Base-by-base conservation (phyloP, 2,888 invertebrate genomes). In the Rhyacophila evoluta region DNA sequence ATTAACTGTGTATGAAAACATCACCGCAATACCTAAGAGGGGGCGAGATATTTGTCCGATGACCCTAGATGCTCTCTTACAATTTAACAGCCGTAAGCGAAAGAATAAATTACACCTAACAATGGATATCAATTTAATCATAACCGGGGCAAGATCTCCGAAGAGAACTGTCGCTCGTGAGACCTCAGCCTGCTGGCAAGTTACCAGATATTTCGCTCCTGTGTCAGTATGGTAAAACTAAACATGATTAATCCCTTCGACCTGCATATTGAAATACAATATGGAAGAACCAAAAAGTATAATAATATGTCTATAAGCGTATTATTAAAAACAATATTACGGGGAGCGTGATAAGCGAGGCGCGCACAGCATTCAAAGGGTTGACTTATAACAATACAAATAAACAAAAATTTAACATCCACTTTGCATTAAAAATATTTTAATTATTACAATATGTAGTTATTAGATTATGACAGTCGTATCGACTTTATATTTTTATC, bases 271-370 rank as follows among this genome's bases (percentile, higher is more conserved):
- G 19, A 19, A 25, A 25, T 41, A 25, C 29, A 33, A 33, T 55
- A 25, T 12, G 55, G 55, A 55, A 55, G 55, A 19, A 25, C 55
- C 19, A 19, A 55, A 55, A 55, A 55, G 19, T 55, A 33, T 33
- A n/a, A n/a, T n/a, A n/a, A n/a, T n/a, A 55, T 19, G 55, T 55
- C 55, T 55, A 55, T 55, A 55, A 55, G 55, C 55, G 55, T 55
- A 6, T 55, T 55, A 55, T 55, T 19, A 55, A 55, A 33, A 55
- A 55, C 55, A 55, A 55, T 55, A 55, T n/a, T 11, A 38, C 55
- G 55, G 19, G 55, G 55, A 19, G 55, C 55, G 8, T 55, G 55
- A 55, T 10, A 55, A 55, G 55, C 55, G 55, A 55, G 55, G 55
- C 25, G 55, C 55, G 25, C 25, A n/a, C n/a, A 10, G 55, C 55